Evolutionary conservation across 1,140 invertebrate genomes (phyloP).

Genomic region (Nebria ingens): DNA sequence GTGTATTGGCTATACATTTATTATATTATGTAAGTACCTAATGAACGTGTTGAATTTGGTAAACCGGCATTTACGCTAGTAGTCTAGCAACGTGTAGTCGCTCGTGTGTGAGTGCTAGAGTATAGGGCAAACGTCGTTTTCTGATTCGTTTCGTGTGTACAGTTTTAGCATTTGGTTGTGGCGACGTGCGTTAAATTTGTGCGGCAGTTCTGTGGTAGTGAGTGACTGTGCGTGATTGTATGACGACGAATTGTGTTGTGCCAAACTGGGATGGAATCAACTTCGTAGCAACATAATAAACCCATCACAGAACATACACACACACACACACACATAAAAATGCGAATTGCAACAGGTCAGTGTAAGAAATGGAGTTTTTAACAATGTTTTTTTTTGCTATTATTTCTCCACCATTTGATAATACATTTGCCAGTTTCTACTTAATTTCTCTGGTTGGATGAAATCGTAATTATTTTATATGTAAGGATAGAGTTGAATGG

Average conservation of each 20-base stretch:
- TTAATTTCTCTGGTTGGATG: no score
- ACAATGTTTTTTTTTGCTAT: no score
- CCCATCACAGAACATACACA: no score
- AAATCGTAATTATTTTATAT: no score
- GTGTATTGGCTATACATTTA: no score
- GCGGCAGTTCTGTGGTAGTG: not conserved
- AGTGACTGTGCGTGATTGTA: not conserved
- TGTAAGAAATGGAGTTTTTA: not conserved
- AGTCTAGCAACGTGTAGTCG: not conserved
- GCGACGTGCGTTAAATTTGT: no score
- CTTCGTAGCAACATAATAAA: not conserved
- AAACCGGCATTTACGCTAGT: not conserved
- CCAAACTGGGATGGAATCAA: slow-evolving; percentile 3
- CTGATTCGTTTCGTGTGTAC: not conserved
- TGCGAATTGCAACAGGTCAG: slow-evolving; percentile 3
- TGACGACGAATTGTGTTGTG: not conserved
- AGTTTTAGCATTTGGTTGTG: not conserved
- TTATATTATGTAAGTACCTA: no score
- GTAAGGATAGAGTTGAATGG: no score
- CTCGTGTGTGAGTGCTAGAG: not conserved
- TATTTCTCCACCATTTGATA: no score
- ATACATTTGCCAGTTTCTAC: no score
- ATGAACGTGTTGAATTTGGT: no score
- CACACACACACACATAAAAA: not conserved
- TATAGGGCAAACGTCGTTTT: not conserved